Evolutionary conservation across 64 coral and sea anemone genomes (phyloP), one percentile per base, ranked within the genome.

Genomic region (Astreopora myriophthalma): DNA sequence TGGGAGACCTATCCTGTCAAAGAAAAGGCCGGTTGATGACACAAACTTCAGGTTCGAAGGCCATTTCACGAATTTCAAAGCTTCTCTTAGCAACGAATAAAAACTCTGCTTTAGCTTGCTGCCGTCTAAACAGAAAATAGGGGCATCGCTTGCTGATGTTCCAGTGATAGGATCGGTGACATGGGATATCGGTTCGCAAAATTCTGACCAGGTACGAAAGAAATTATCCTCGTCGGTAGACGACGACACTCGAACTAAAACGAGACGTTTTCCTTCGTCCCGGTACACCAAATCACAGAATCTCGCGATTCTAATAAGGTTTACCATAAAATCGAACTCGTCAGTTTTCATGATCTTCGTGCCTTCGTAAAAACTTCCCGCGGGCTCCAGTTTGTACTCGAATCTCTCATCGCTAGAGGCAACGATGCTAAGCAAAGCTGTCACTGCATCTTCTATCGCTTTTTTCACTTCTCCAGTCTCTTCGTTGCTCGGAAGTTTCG

Each of bases 291-390:
- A 34, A n/a, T 81, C 78, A 81, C 78, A 81, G 12, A 62, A n/a
- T 19, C 17, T 31, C 16, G 78, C 0, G 32, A 81, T 17, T 36
- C 55, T 63, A 2, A 52, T 29, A 62, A 81, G 78, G 16, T 31
- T 62, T 23, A 37, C 78, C 51, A 81, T 63, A 55, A 64, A 81
- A 63, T 81, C 78, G 29, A 81, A 81, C 17, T 81, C 78, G 36
- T 63, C 52, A 36, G 27, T 3, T 23, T 81, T 28, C 1, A 19
- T 61, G 19, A 81, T 81, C 55, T 81, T 81, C 16, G 79, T 82
- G 5, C 79, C 79, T 37, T 82, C 57, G 55, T 82, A 82, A 63
- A 82, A 82, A 32, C 79, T 82, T 20, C 79, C 55, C 6, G 79
- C 60, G 1, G 31, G 55, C 10, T 34, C 29, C 22, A 66, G 9